Evolutionary conservation across 1,140 invertebrate genomes (phyloP), one percentile per base, ranked within the genome.

Genomic region (Limonius californicus): DNA sequence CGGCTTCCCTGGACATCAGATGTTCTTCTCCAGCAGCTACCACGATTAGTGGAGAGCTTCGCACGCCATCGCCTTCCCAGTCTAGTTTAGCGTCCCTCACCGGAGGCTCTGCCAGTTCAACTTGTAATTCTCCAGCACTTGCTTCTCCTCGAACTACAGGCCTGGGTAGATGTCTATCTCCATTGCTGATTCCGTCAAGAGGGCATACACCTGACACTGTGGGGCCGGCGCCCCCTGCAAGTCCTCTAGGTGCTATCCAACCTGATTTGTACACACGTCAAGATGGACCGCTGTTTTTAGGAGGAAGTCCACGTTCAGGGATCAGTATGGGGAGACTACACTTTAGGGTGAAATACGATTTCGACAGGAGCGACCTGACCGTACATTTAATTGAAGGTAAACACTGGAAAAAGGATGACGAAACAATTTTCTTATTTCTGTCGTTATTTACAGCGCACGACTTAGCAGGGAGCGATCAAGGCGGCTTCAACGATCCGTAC

Each of bases 361-460:
- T 94, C 71, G 87, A 94, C 74, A 84, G 89, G 68, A 94, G 91
- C 16, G 92, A 95, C 76, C 79, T 95, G 43, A 86, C 91, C 61
- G 89, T 94, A 18, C 90, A 94, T 77, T 77, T 95, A 39, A 94
- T 95, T 78, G 90, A 92, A 88, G 89, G 89, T 91, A 74, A 68
- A 64, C 63, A 53, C 32, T 18, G 12, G 2, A 45, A 45, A n/a
- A 27, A 3, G 9, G 9, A 9, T 4, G 23, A 27, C 9, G 3
- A 9, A 4, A n/a, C n/a, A n/a, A n/a, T 32, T 32, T 39, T 39
- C 8, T 39, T 12, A 39, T 39, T 12, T 2, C n/a, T 39, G 11
- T 12, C 8, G 1, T 39, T 18, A 50, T 18, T 50, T 12, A 18
- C 78, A 89, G 92, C 91, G 43, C 89, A 92, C 72, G 89, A 92